Conservation (phyloP, 2,113 vertebrate genomes). For the Rhynchomys soricoides region DNA sequence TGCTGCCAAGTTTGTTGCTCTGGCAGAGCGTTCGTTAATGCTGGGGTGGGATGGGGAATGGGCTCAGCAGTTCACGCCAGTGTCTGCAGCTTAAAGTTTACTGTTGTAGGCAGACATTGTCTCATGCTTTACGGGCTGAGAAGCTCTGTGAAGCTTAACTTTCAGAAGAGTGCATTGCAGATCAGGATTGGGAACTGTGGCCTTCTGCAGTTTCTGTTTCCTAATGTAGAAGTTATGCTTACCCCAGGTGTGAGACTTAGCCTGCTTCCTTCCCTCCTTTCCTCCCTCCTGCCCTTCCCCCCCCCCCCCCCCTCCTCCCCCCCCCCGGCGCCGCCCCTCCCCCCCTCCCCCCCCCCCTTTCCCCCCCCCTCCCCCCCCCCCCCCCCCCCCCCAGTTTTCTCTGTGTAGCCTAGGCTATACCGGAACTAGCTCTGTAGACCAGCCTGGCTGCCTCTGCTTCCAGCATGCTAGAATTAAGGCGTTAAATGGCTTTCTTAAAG, state of each 20-base stretch:
- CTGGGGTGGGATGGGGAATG: neutral
- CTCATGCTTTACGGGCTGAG: neutral
- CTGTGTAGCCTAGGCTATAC: neutral
- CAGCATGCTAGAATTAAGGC: neutral
- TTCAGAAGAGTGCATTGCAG: neutral
- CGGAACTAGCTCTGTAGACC: neutral
- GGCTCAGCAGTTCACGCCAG: neutral
- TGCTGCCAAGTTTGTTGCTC: neutral
- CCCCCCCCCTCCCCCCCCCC: fast-evolving
- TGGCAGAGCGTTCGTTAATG: neutral
- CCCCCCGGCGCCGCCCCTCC: too few species aligned
- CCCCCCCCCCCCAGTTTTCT: neutral
- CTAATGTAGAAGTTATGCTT: neutral
- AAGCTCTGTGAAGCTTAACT: neutral
- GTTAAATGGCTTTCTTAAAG: neutral
- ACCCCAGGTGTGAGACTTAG: neutral
- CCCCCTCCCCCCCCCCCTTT: neutral
- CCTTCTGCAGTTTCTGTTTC: neutral
- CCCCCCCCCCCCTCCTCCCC: fast-evolving
- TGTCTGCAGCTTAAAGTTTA: neutral
- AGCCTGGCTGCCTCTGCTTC: neutral
- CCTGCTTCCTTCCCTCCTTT: too few species aligned
- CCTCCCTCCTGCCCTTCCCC: neutral
- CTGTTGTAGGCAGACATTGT: neutral
- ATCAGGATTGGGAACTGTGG: neutral